phyloP scores from a whole-genome alignment of 2,888 invertebrate genomes.

The Octodonta nipae region DNA sequence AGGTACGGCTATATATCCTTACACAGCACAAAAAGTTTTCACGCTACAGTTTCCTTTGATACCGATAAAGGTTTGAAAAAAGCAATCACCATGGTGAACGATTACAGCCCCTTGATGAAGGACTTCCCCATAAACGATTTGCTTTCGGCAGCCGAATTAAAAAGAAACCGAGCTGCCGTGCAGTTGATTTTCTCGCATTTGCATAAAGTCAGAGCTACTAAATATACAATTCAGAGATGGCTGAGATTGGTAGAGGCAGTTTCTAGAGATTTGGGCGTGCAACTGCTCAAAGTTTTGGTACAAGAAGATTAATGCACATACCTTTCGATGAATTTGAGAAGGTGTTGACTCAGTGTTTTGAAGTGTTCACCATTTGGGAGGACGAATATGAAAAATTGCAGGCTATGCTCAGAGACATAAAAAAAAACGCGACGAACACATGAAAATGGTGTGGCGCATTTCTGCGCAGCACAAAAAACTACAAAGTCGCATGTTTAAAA shows the following conservation, averaged over 20 bases:
- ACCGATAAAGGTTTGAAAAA: conserved; percentile 95
- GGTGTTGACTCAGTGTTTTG: conserved; percentile 92
- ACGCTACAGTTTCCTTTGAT: conserved; percentile 97
- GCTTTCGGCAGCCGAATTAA: conserved; percentile 89
- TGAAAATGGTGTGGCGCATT: conserved; percentile 96
- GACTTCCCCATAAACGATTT: conserved; percentile 98
- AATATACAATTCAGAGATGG: conserved; percentile 91
- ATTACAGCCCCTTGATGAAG: conserved; percentile 98
- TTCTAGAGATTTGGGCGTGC: conserved; percentile 86
- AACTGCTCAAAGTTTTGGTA: conserved; percentile 85
- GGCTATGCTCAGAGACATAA: conserved; percentile 69
- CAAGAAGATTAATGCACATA: conserved; percentile 91
- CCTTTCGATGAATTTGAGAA: conserved; percentile 97
- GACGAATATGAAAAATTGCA: conserved; percentile 98
- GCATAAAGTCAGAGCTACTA: conserved; percentile 89
- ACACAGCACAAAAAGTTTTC: conserved; percentile 93
- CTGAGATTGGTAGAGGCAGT: conserved; percentile 93
- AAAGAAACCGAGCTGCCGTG: conserved; percentile 77
- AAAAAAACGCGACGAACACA: conserved; percentile 93
- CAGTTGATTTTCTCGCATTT: conserved; percentile 90
- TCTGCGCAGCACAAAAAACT: conserved; percentile 90
- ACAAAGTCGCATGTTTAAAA: conserved; percentile 91
- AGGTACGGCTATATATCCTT: conserved; percentile 90
- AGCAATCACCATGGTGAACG: conserved; percentile 88
- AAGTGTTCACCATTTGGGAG: conserved; percentile 93